phyloP scores from a whole-genome alignment of 2,113 vertebrate genomes.

The Mirza zaza region DNA sequence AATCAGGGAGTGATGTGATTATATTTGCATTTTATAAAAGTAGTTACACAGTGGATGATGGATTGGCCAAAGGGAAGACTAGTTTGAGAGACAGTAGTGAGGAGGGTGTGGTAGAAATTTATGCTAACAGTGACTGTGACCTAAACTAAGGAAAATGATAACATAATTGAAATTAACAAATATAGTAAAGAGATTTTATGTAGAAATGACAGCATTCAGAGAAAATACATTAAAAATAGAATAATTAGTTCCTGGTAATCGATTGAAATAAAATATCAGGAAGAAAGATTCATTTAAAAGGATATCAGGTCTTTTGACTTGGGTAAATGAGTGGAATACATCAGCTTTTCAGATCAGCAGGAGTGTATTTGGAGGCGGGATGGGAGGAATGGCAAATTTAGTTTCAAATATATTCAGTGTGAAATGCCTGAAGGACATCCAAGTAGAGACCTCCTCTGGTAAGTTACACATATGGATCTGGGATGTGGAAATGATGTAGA shows the following conservation, averaged over 20 bases:
- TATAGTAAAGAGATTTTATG: constrained; percentile 1
- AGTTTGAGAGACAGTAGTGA: background rate
- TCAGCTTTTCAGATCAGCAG: background rate
- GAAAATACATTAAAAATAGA: background rate
- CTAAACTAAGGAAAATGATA: background rate
- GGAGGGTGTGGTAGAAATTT: background rate
- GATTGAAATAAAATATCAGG: background rate
- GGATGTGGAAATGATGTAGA: background rate
- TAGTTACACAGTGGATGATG: background rate
- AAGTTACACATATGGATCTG: background rate
- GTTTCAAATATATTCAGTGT: background rate
- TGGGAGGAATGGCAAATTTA: background rate
- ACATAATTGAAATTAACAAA: background rate
- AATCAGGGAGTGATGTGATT: background rate
- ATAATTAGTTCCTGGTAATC: background rate
- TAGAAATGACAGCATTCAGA: background rate
- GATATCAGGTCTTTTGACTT: background rate
- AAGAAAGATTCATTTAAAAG: background rate
- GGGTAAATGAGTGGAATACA: background rate
- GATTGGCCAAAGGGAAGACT: background rate
- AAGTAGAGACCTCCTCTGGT: background rate
- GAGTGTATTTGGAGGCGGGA: background rate
- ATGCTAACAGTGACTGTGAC: background rate
- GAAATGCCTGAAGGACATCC: background rate
- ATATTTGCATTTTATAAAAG: background rate